These are phyloP conservation scores for Athalia rosae DNA, from an alignment of 2,888 invertebrate genomes.

Conservation along the genomic window DNA sequence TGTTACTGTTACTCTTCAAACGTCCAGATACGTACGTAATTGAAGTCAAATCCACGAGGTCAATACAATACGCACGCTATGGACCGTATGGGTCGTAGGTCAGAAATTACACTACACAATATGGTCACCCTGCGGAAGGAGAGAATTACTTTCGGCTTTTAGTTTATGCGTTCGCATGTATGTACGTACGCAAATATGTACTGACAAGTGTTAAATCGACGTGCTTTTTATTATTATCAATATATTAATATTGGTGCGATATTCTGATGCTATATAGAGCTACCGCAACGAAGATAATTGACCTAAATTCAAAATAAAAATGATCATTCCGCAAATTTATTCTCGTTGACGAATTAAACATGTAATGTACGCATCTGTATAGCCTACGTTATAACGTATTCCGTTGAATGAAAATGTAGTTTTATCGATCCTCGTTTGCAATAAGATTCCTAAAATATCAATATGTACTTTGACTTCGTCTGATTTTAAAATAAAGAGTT, in stretches of 20 bases:
- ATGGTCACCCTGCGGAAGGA: background rate
- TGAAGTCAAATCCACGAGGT: conserved; percentile 41
- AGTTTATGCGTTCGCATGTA: conserved; percentile 1
- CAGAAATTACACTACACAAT: too few relatives aligned
- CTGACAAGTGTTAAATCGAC: background rate
- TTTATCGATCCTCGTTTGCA: background rate
- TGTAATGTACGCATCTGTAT: too few relatives aligned
- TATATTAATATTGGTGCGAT: conserved; percentile 4
- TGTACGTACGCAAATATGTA: background rate
- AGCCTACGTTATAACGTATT: too few relatives aligned
- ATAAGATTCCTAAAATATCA: background rate
- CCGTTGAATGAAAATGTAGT: too few relatives aligned
- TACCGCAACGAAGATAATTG: conserved; percentile 9
- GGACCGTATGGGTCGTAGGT: background rate
- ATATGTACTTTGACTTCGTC: background rate
- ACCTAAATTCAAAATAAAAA: conserved; percentile 34
- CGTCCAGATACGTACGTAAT: background rate
- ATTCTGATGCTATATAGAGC: background rate
- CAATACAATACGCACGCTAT: conserved; percentile 13
- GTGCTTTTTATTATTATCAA: background rate
- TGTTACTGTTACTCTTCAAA: background rate
- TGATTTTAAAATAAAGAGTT: background rate
- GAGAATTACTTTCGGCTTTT: conserved; percentile 20
- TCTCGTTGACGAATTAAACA: background rate
- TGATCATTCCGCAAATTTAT: background rate